A percentile compares a stretch with the other conserved stretches of the same genome.
Conservation (phyloP, 2,797 vertebrate species). For the Poeciliopsis infans region DNA sequence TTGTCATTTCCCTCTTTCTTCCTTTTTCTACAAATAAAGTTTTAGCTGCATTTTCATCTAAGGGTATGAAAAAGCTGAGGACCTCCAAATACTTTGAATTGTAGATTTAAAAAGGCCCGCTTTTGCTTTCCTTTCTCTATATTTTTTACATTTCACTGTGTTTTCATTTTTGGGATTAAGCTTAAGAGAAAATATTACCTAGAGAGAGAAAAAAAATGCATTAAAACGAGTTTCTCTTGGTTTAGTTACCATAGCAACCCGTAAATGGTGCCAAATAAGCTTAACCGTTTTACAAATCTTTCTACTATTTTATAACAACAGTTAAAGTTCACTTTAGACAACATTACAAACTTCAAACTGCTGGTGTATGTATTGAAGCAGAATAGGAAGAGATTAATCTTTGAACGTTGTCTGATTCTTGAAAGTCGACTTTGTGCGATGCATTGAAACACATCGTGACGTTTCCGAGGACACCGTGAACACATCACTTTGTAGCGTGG, state of each 20-base stretch:
- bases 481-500: constrained; percentile 75
- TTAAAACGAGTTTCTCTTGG: not conserved
- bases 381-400: not conserved
- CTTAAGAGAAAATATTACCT: not conserved
- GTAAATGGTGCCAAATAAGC: not conserved
- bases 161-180: not conserved
- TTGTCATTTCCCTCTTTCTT: not conserved
- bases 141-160: not conserved
- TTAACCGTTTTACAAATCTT: not conserved
- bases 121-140: not conserved
- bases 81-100: not conserved
- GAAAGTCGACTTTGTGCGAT: not conserved
- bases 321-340: not conserved
- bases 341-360: not conserved
- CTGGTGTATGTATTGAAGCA: not conserved
- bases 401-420: not conserved
- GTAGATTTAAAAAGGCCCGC: not conserved
- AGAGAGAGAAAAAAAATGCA: not conserved
- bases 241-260: not conserved
- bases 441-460: rapidly evolving
- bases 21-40: not conserved
- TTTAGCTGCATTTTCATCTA: not conserved
- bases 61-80: not conserved
- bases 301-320: not conserved
- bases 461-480: constrained; percentile 53